Base-by-base conservation (phyloP, 2,888 invertebrate genomes). In the Agelastica alni region DNA sequence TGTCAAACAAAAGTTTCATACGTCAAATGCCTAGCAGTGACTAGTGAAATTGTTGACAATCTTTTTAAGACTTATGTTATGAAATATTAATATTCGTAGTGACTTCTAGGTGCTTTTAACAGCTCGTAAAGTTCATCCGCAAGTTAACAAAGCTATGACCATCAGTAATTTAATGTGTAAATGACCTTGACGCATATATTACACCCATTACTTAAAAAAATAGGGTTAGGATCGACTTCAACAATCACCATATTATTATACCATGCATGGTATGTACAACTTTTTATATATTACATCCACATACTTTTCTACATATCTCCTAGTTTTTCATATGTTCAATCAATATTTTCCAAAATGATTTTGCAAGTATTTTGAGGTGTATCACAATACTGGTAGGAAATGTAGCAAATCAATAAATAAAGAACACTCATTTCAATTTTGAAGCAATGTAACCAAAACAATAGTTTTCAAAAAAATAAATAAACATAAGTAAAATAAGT, bases 141-240 rank as follows among this genome's bases (percentile, higher is more conserved):
- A 18, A 32, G 36, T 48, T 28, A 10, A 44, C 12, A 32, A 34
- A 51, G 42, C 39, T 45, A 59, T 59, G 51, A 52, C 34, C 43
- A 30, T 55, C 44, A 55, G 44, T 51, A 59, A 58, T 51, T 51
- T 51, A 42, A 56, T 68, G 67, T 70, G 67, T 64, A 69, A 70
- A 69, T 74, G 75, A 75, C 75, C 75, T 75, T 75, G 75, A 73
- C 70, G 73, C 70, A 73, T 73, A 74, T 72, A 73, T 73, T 74
- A 73, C 75, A 74, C 73, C 75, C 74, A 75, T 75, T 73, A 73
- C 73, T 74, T 70, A 70, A 72, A 70, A 71, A 73, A 74, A 73
- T 74, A 72, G 74, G 75, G 75, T 75, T 75, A 75, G 73, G 73
- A 74, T 73, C 68, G 64, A 65, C 64, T 67, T 67, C 65, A 67